Evolutionary conservation across 2,888 invertebrate genomes (phyloP), one percentile per base, ranked within the genome.

Genomic region (Petrolisthes manimaculis): DNA sequence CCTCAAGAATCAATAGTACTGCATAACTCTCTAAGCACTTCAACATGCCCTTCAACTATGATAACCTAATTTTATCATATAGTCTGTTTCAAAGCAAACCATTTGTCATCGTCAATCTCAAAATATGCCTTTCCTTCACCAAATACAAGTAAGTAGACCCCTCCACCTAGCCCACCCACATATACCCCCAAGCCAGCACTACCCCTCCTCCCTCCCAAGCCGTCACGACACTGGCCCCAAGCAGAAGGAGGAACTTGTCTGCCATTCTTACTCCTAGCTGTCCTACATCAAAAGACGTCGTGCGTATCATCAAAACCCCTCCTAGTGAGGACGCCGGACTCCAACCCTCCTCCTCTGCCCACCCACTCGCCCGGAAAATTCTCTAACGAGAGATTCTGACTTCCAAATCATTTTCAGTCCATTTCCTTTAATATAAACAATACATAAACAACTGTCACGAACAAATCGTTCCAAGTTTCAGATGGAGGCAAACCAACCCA

Each of bases 381-480:
- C 85, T 51, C 79, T 79, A 85, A 85, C 85, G 79, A 85, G 85
- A 85, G 85, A 85, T 85, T 85, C 85, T 69, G 78, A 79, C 79
- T 85, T 79, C 79, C 67, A 85, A 85, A 79, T 79, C 69, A 79
- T 85, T 85, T 85, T 79, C 79, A 85, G 85, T 69, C 85, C 67
- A 85, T 85, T 85, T 85, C 85, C 85, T 85, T 53, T 71, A 51
- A 61, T 85, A 85, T 85, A 85, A 85, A 85, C 85, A 85, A 85
- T 85, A 79, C 79, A 85, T 79, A 85, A 85, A 79, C 85, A 85
- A 85, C 69, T 85, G 85, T 79, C 71, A 78, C 84, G 78, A 79
- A 75, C 67, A 79, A 79, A 85, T 79, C 79, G 61, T 69, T 71
- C 79, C 79, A 79, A 75, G 53, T 77, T 69, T 85, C 79, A 54